Base-by-base conservation (phyloP, 2,888 invertebrate species). In the Gastrophysa polygoni region DNA sequence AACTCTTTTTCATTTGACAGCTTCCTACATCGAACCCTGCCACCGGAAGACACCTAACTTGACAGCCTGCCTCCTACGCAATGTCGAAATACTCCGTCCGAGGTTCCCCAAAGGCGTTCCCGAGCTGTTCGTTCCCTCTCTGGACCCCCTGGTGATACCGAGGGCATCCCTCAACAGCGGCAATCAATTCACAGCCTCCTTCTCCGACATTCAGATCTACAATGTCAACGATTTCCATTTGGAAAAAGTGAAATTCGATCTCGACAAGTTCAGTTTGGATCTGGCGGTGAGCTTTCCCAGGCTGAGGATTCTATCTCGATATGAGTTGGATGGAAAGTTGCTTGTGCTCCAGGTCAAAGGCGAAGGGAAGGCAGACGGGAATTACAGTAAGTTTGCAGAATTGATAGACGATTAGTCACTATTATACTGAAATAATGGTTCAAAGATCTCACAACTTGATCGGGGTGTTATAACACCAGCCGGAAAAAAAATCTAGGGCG, bases 321-420 rank as follows among this genome's bases (percentile, higher is more conserved):
- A 91, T 77, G 81, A 81, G 7, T 80, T 91, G 20, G 80, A 85
- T 8, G 91, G 91, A 8, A 86, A 86, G 70, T 82, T 91, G 17
- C 81, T 91, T 69, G 85, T 91, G 85, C 77, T 91, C 74, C 89
- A 90, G 0, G 84, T 91, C 32, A 81, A 84, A n/a, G 91, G 91
- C 28, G 83, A 85, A 1, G 91, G 91, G 2, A 76, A 81, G 8
- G 88, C 88, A 56, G 80, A 82, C 11, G 88, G 88, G 24, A 89
- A 88, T 78, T 88, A 88, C 72, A 86, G 89, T 89, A 80, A 86
- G 88, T 84, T 44, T 21, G 10, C 7, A n/a, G n/a, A n/a, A 14
- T 44, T 44, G 17, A 3, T 14, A 2, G 24, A 24, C 24, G n/a
- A n/a, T n/a, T n/a, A n/a, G n/a, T n/a, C n/a, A n/a, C n/a, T n/a